phyloP scores from a whole-genome alignment of 2,888 invertebrate genomes.

The Tetrapedia diversipes region DNA sequence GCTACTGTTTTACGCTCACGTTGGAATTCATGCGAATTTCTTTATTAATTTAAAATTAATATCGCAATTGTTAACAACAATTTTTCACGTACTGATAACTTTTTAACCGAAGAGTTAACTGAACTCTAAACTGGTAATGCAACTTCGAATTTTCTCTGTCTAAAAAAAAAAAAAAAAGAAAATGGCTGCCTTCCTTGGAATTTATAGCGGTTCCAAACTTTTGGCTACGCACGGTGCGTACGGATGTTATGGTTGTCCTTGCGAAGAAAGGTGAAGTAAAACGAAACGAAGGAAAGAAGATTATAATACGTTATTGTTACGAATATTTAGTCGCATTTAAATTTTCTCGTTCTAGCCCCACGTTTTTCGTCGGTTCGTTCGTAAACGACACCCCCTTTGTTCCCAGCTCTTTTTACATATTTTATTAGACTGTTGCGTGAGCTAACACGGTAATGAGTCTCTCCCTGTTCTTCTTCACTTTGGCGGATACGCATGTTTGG shows the following conservation, averaged over 20 bases:
- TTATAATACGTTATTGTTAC: slow-evolving; percentile 38
- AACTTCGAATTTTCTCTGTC: no score
- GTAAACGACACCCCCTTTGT: slow-evolving; percentile 23
- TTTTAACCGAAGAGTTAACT: no score
- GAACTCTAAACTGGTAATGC: no score
- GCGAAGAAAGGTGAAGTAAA: slow-evolving; percentile 8
- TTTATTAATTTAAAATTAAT: no score
- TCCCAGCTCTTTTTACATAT: slow-evolving; percentile 47
- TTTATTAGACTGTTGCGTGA: slow-evolving; percentile 55
- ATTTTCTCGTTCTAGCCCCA: slow-evolving; percentile 35
- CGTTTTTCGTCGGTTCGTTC: slow-evolving; percentile 38
- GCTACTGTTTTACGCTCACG: no score
- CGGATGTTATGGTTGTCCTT: slow-evolving; percentile 10
- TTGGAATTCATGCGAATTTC: no score
- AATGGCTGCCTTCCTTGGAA: no score
- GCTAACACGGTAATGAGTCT: slow-evolving; percentile 40
- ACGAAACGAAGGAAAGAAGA: slow-evolving; percentile 2
- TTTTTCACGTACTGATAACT: no score
- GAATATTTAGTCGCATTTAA: slow-evolving; percentile 44
- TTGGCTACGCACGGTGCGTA: no score
- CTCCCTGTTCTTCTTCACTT: slow-evolving; percentile 23
- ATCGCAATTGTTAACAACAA: no score
- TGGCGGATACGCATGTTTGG: slow-evolving; percentile 16
- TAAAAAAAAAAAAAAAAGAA: no score
- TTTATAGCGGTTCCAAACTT: no score